Evolutionary conservation across 2,797 vertebrate species (phyloP).

Genomic region (Ambastaia sidthimunki): DNA sequence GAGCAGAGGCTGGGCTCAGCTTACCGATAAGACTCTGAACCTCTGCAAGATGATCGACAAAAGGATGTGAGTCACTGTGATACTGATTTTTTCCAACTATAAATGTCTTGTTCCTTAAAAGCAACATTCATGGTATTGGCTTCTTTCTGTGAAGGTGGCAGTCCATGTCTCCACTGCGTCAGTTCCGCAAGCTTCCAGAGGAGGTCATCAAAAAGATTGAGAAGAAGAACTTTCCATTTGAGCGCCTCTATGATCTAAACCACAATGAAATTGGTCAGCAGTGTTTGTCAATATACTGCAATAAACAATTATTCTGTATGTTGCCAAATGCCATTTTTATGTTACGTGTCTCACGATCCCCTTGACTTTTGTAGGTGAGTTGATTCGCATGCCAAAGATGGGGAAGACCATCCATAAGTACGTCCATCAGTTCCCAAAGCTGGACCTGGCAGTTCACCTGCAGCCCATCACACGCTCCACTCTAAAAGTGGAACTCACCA

Average conservation of each 20-base stretch:
- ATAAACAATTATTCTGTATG: neutral
- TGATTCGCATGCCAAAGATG: slow-evolving; percentile 99
- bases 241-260: slow-evolving; percentile 96
- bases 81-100: neutral
- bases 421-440: slow-evolving; percentile 94
- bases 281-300: slow-evolving; percentile 9
- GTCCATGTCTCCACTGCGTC: slow-evolving; percentile 96
- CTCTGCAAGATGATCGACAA: slow-evolving; percentile 99
- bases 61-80: slow-evolving; percentile 83
- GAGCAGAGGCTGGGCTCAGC: slow-evolving; percentile 96
- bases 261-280: slow-evolving; percentile 94
- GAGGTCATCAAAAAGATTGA: slow-evolving; percentile 99
- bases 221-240: slow-evolving; percentile 99
- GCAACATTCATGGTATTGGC: neutral
- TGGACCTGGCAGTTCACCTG: slow-evolving; percentile 94
- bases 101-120: neutral
- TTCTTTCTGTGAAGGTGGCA: slow-evolving; percentile 86
- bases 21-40: slow-evolving; percentile 97
- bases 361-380: slow-evolving; percentile 80
- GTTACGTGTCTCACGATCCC: neutral
- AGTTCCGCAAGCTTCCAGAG: slow-evolving; percentile 97
- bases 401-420: slow-evolving; percentile 99
- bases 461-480: slow-evolving; percentile 98
- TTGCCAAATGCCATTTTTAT: neutral
- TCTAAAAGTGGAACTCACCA: slow-evolving; percentile 95